These are phyloP conservation scores for Pardosa pseudoannulata DNA, from an alignment of 2,888 invertebrate species.

Conservation along the genomic window DNA sequence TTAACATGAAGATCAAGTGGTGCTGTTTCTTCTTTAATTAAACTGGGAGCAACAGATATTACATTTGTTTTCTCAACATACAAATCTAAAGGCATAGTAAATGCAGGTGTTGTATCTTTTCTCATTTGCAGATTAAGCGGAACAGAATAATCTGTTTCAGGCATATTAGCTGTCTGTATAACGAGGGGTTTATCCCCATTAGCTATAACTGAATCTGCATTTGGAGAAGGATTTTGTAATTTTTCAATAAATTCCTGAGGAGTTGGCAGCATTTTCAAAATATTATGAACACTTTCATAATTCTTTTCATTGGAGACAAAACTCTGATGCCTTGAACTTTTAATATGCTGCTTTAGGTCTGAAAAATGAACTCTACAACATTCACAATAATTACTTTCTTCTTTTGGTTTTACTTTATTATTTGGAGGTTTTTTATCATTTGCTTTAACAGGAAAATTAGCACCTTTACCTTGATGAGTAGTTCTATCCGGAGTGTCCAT, in stretches of 20 bases:
- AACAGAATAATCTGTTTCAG: conserved; percentile 25
- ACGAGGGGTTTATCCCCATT: neutral
- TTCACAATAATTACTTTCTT: conserved; percentile 65
- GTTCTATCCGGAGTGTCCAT: conserved; percentile 32
- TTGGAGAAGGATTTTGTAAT: conserved; percentile 28
- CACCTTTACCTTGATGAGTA: conserved; percentile 12
- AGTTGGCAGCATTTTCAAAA: conserved; percentile 58
- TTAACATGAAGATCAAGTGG: conserved; percentile 41
- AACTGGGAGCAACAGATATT: neutral
- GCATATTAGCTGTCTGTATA: neutral
- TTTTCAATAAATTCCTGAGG: conserved; percentile 59
- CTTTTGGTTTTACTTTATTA: conserved; percentile 46
- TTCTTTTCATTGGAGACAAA: conserved; percentile 63
- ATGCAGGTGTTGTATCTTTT: conserved; percentile 10
- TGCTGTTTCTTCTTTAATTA: neutral
- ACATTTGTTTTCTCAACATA: neutral
- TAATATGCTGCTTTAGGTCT: conserved; percentile 58
- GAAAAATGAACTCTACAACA: conserved; percentile 55
- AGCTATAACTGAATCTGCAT: conserved; percentile 2
- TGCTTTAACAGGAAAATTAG: conserved; percentile 34
- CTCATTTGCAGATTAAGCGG: conserved; percentile 32
- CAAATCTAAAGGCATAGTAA: conserved; percentile 19
- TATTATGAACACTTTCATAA: conserved; percentile 62
- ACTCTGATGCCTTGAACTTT: conserved; percentile 53
- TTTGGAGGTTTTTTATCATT: conserved; percentile 30